These are phyloP conservation scores for Philereme vetulata DNA, from an alignment of 2,888 invertebrate species.

Conservation along the genomic window DNA sequence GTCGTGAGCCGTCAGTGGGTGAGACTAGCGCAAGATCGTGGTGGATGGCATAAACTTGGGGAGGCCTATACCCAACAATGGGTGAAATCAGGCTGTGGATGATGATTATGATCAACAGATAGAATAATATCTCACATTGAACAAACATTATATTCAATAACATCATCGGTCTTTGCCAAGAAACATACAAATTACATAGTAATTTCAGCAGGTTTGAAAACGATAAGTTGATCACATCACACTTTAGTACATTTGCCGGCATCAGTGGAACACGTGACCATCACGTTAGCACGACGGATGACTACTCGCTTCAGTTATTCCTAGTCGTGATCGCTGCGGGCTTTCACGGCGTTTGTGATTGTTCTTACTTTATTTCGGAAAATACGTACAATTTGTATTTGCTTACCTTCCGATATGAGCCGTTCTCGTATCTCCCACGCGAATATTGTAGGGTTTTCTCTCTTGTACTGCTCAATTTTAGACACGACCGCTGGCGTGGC, in stretches of 20 bases:
- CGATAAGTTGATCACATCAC: conserved; percentile 8
- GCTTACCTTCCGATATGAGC: conserved; percentile 96
- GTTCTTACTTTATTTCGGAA: conserved; percentile 35
- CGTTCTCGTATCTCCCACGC: conserved; percentile 99
- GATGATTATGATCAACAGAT: no score
- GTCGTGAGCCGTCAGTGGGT: no score
- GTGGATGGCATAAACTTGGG: no score
- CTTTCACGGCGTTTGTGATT: conserved; percentile 47
- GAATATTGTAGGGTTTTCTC: conserved; percentile 99
- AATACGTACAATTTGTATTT: conserved; percentile 33
- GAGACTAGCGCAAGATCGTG: no score
- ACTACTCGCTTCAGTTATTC: conserved; percentile 26
- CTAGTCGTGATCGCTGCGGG: conserved; percentile 66
- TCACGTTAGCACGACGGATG: conserved; percentile 30
- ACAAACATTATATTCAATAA: no score
- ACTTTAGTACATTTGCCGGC: conserved; percentile 13
- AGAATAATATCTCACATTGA: no score
- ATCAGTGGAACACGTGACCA: conserved; percentile 12
- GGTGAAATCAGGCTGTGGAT: no score
- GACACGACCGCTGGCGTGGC: conserved; percentile 98
- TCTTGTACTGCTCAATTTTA: conserved; percentile 98
- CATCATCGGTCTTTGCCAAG: no score
- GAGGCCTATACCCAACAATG: no score
- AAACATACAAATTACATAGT: no score
- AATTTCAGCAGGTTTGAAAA: no score